These are phyloP conservation scores for Halocaridina rubra DNA, from an alignment of 2,888 invertebrate species.

Conservation along the genomic window DNA sequence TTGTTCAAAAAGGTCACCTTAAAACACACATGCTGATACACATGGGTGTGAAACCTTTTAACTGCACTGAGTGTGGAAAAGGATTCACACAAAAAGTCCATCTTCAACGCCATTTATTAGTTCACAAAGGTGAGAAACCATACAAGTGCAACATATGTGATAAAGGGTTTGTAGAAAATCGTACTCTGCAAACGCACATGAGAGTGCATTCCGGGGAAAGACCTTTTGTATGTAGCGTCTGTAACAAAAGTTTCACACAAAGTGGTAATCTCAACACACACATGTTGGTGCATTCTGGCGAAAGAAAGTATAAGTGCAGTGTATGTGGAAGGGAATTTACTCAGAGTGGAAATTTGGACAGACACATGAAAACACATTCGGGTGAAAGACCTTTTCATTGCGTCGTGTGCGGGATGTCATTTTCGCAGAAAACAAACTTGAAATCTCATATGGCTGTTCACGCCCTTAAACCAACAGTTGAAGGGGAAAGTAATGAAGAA, in stretches of 20 bases:
- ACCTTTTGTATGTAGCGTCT: slow-evolving; percentile 17
- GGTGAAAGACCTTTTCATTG: background rate
- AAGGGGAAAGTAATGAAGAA: background rate
- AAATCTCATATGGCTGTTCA: background rate
- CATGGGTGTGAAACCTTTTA: background rate
- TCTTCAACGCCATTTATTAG: background rate
- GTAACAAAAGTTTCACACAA: slow-evolving; percentile 10
- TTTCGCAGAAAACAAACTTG: background rate
- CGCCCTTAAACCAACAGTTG: background rate
- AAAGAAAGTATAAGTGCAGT: slow-evolving; percentile 9
- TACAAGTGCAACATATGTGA: slow-evolving; percentile 4
- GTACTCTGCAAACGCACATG: background rate
- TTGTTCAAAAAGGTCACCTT: background rate
- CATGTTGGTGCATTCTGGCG: slow-evolving; percentile 1
- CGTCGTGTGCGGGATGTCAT: background rate
- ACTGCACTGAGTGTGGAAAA: background rate
- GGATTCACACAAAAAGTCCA: background rate
- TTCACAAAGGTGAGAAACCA: slow-evolving; percentile 6
- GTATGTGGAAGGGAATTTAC: slow-evolving; percentile 21
- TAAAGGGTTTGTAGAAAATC: background rate
- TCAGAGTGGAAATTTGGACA: background rate
- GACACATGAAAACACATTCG: background rate
- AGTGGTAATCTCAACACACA: background rate
- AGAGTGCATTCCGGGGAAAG: slow-evolving; percentile 1
- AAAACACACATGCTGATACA: background rate